Percentiles rank a stretch among this genome's conserved stretches.
These are phyloP conservation scores for Lymantria dispar DNA, from an alignment of 2,888 invertebrate species.

Conservation along the genomic window DNA sequence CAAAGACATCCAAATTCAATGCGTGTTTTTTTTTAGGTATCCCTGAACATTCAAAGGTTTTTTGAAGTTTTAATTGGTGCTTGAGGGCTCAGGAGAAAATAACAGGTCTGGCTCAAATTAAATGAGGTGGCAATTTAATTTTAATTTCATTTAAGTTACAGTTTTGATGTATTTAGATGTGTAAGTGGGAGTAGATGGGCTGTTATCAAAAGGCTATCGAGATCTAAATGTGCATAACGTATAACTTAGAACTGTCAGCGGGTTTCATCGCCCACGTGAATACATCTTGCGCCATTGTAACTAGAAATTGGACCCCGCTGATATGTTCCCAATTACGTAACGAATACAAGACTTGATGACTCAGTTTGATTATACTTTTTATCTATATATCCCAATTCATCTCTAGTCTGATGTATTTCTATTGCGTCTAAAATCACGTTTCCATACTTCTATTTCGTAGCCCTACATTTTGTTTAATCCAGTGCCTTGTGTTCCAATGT, in stretches of 20 bases:
- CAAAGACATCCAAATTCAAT: too few relatives aligned
- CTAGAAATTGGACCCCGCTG: neutral
- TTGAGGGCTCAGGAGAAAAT: neutral
- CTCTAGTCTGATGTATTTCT: too few relatives aligned
- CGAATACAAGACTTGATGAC: neutral
- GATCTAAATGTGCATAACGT: neutral
- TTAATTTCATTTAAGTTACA: constrained; percentile 20
- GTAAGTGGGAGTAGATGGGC: constrained; percentile 11
- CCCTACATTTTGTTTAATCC: too few relatives aligned
- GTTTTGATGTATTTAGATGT: constrained; percentile 15
- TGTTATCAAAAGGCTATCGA: constrained; percentile 19
- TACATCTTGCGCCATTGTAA: neutral
- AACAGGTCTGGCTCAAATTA: neutral
- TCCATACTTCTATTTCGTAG: too few relatives aligned
- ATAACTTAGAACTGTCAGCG: neutral
- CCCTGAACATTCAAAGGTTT: neutral
- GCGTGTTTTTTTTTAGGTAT: neutral
- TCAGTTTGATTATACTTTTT: neutral
- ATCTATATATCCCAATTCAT: too few relatives aligned
- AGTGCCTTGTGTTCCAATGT: too few relatives aligned
- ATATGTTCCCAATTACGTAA: neutral
- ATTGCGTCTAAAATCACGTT: too few relatives aligned
- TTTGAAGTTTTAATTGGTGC: neutral
- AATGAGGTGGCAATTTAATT: neutral
- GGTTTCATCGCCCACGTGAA: neutral